phyloP scores from a whole-genome alignment of 2,797 vertebrate genomes.

The Artibeus lituratus region DNA sequence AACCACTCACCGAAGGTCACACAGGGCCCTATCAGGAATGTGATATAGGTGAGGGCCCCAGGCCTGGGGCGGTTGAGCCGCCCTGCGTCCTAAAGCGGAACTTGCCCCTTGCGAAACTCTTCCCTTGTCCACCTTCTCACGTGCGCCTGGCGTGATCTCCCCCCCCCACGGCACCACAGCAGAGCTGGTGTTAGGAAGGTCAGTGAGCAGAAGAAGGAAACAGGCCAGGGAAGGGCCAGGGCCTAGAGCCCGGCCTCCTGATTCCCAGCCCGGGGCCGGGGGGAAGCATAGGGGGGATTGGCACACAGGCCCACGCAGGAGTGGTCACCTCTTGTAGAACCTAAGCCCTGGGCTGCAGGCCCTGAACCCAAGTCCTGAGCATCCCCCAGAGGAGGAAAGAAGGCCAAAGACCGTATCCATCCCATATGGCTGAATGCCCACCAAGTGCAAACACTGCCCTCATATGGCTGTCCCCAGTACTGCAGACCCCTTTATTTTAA shows the following conservation, averaged over 20 bases:
- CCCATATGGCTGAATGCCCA: neutral
- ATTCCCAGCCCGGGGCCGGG: neutral
- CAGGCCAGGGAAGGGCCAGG: neutral
- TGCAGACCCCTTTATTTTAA: neutral
- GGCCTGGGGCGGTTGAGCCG: neutral
- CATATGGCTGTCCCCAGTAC: conserved; percentile 34
- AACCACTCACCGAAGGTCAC: neutral
- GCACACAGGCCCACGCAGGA: neutral
- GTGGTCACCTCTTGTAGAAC: neutral
- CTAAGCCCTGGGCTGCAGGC: neutral
- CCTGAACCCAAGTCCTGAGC: neutral
- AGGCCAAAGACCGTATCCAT: neutral
- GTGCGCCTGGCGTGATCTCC: neutral
- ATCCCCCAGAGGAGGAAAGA: neutral
- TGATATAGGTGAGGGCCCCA: neutral
- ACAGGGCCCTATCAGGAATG: neutral
- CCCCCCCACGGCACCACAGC: neutral
- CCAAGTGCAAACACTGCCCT: conserved; percentile 12
- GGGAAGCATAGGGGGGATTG: neutral
- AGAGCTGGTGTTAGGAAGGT: neutral
- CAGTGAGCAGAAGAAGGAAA: neutral
- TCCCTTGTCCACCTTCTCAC: neutral
- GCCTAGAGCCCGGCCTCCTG: neutral
- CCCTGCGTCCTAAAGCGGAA: neutral
- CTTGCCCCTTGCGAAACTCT: neutral